Conservation (phyloP, 2,888 invertebrate species). For the Cosmia trapezina region DNA sequence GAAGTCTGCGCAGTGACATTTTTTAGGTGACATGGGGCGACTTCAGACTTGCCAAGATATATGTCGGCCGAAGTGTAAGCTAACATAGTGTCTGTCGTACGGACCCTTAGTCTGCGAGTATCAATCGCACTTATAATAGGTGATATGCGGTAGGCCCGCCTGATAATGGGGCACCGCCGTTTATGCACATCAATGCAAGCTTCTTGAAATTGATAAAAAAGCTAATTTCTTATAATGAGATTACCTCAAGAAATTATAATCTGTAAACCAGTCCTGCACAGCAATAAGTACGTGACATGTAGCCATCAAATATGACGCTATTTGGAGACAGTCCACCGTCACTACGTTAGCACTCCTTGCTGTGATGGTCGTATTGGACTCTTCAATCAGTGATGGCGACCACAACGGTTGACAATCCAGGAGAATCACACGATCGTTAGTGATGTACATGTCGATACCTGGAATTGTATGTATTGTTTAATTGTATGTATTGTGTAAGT, state of each 20-base stretch:
- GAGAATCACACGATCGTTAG: constrained; percentile 94
- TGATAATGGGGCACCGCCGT: background rate
- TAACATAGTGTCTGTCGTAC: background rate
- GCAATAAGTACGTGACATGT: constrained; percentile 97
- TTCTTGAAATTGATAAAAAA: background rate
- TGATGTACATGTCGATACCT: constrained; percentile 94
- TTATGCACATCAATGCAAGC: background rate
- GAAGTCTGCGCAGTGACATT: too few relatives aligned
- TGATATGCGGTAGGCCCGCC: background rate
- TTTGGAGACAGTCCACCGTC: constrained; percentile 93
- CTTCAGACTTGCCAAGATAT: too few relatives aligned
- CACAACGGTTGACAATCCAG: constrained; percentile 96
- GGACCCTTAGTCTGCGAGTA: background rate
- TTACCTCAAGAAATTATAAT: constrained; percentile 94
- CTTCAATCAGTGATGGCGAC: constrained; percentile 94
- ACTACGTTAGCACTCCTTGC: constrained; percentile 90
- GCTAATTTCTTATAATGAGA: background rate
- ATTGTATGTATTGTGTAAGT: too few relatives aligned
- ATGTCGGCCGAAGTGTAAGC: too few relatives aligned
- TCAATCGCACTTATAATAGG: background rate
- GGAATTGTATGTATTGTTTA: constrained; percentile 69
- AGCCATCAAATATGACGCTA: constrained; percentile 95
- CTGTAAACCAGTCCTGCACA: constrained; percentile 97
- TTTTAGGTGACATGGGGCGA: too few relatives aligned
- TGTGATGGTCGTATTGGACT: constrained; percentile 87